Evolutionary conservation across 2,113 vertebrate species (phyloP).

Genomic region (Corapipo altera): DNA sequence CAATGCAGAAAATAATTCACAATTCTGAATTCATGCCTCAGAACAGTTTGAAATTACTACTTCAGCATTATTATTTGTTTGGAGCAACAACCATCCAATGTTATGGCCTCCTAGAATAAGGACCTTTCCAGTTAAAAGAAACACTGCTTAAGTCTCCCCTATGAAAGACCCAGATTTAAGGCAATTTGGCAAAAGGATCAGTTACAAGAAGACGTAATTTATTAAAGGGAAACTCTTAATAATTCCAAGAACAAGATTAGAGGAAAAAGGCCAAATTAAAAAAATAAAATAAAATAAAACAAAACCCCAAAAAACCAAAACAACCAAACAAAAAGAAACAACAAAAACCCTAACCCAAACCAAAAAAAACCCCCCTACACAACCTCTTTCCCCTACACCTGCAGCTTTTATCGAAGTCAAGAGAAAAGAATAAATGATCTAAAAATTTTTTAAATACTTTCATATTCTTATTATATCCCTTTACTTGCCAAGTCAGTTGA

Average conservation of each 20-base stretch:
- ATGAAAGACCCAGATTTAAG: neutral
- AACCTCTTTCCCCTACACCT: rapidly evolving
- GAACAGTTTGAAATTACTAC: neutral
- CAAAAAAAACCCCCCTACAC: rapidly evolving
- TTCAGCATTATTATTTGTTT: neutral
- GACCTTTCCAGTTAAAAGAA: neutral
- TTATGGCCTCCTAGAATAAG: neutral
- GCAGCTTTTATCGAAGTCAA: rapidly evolving
- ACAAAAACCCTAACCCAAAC: neutral
- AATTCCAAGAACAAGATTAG: neutral
- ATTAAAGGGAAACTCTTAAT: neutral
- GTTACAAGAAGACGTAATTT: neutral
- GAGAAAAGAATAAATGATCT: neutral
- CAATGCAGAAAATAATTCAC: neutral
- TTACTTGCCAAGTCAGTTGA: neutral
- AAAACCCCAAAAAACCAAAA: neutral
- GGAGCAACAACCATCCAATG: neutral
- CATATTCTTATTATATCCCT: neutral
- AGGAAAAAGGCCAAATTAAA: neutral
- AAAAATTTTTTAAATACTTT: neutral
- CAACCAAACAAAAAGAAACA: neutral
- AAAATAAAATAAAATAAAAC: too few relatives aligned
- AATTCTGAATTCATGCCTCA: neutral
- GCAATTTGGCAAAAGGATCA: neutral
- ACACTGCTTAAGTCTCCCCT: neutral